Evolutionary conservation across 2,797 vertebrate genomes (phyloP), one percentile per base, ranked within the genome.

Genomic region (Meda fulgida): DNA sequence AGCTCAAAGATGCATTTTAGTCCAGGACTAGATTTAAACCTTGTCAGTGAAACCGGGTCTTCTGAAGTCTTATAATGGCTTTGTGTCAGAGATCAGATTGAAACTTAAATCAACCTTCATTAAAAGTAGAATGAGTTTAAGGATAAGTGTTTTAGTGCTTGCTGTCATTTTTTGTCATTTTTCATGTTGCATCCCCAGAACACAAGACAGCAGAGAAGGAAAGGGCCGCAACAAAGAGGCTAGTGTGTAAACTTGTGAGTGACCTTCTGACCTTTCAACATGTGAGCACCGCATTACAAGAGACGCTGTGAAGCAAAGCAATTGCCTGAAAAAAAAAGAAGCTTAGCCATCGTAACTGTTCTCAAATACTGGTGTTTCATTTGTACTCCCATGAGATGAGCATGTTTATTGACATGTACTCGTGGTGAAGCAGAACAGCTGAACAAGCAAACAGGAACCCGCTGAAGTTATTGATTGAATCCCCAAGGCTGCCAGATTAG

Each of bases 371-470:
- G n/a, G 11, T 51, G 21, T 67, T 86, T 77, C 29, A 65, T 18
- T 75, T 46, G 63, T 53, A 73, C 58, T 58, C 46, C 55, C 69
- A 48, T 26, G 38, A 85, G 84, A 81, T 88, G 82, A 75, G 55
- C 46, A 26, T 72, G 75, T 82, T 71, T 87, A 84, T 85, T 86
- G 87, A 88, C 78, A 78, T 78, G 46, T 81, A 76, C 73, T 84
- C 55, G 40, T 65, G 70, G 53, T 77, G 51, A 85, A 84, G 66
- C 84, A 40, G 29, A 80, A 76, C 80, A 86, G 87, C 86, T 87
- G 86, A 85, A 83, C 70, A 87, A 86, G 84, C 86, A 84, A 40
- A 10, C 80, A 72, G 70, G 16, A 77, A 83, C 53, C 77, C 40
- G 19, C 63, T 51, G 66, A 48, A 85, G 84, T 84, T 71, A 66